These are phyloP conservation scores for Scaptomyza tumidula DNA, from an alignment of 2,888 invertebrate species.

Conservation along the genomic window DNA sequence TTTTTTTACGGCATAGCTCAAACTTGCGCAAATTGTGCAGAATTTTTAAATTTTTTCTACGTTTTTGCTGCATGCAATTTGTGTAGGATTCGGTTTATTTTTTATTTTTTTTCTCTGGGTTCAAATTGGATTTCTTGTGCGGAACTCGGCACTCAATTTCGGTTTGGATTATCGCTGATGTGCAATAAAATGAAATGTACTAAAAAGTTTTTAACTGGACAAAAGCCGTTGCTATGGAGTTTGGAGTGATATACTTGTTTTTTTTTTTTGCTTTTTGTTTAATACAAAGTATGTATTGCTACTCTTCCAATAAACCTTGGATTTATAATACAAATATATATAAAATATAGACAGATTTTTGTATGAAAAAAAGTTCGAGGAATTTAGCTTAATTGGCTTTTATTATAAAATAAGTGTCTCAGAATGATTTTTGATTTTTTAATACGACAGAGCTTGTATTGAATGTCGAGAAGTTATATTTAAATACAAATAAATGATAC, in stretches of 20 bases:
- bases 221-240: slow-evolving; percentile 30
- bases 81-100: slow-evolving; percentile 27
- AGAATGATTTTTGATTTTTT: too few relatives aligned
- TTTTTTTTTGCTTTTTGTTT: too few relatives aligned
- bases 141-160: slow-evolving; percentile 65
- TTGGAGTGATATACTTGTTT: slow-evolving; percentile 1
- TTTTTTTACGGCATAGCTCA: slow-evolving; percentile 26
- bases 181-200: slow-evolving; percentile 63
- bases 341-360: too few relatives aligned
- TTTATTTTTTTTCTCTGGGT: slow-evolving; percentile 15
- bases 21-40: slow-evolving; percentile 64
- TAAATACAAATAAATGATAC: too few relatives aligned
- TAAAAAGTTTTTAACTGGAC: slow-evolving; percentile 61
- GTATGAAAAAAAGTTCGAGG: too few relatives aligned
- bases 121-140: slow-evolving; percentile 56
- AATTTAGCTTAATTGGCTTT: too few relatives aligned
- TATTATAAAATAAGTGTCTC: too few relatives aligned
- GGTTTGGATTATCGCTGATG: slow-evolving; percentile 75
- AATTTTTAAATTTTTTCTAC: slow-evolving; percentile 56
- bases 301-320: too few relatives aligned
- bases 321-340: too few relatives aligned
- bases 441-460: too few relatives aligned
- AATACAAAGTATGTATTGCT: too few relatives aligned
- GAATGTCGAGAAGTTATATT: too few relatives aligned
- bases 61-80: slow-evolving; percentile 40